Conservation (phyloP, 2,797 vertebrate species). For the Neosalanx taihuensis region DNA sequence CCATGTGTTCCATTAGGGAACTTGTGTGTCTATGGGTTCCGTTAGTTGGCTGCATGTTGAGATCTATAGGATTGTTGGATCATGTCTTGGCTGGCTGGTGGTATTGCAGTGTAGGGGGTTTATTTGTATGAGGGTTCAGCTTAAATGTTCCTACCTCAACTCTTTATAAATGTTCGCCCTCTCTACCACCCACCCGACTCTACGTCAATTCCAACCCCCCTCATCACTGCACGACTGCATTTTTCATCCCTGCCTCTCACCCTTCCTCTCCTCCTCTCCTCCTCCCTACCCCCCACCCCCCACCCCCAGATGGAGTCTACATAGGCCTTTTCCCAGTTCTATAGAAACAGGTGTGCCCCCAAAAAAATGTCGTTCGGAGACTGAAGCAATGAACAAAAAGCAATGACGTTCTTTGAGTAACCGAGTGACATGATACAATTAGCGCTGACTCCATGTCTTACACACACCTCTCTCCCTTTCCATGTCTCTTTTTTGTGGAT, state of each 20-base stretch:
- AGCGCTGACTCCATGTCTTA: not conserved
- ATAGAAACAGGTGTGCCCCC: not conserved
- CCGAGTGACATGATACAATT: not conserved
- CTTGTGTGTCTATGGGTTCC: too few relatives aligned
- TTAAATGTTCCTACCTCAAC: not conserved
- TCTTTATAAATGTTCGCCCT: not conserved
- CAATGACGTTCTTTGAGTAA: not conserved
- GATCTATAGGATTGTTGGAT: too few relatives aligned
- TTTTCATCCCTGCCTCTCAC: not conserved
- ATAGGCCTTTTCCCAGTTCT: not conserved
- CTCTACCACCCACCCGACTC: not conserved
- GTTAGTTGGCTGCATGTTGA: too few relatives aligned
- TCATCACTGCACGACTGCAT: not conserved
- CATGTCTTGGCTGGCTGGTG: not conserved
- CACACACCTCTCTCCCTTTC: not conserved
- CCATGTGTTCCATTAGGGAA: too few relatives aligned
- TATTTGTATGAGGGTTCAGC: not conserved
- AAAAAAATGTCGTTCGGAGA: not conserved
- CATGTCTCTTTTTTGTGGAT: not conserved
- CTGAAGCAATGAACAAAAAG: too few relatives aligned
- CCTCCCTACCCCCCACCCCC: not conserved
- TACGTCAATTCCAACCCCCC: too few relatives aligned
- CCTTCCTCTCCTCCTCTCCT: not conserved
- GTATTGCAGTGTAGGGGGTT: not conserved
- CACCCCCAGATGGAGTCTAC: slow-evolving; percentile 2